Evolutionary conservation across 2,113 vertebrate genomes (phyloP).

Genomic region (pig (Sus scrofa)): T2T-Sscrofa CM000824.6:45558501-45559000

Average conservation of each 20-base stretch:
- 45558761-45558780: background rate
- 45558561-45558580: background rate
- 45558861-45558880: background rate
- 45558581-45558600: background rate
- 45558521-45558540: background rate
- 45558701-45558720: background rate
- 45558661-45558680: background rate
- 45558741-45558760: background rate
- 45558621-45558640: background rate
- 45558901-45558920: background rate
- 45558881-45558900: background rate
- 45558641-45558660: background rate
- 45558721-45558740: background rate
- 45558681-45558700: background rate
- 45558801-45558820: too few species aligned
- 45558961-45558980: background rate
- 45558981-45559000: background rate
- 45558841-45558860: background rate
- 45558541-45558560: background rate
- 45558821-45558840: background rate
- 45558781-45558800: accelerated
- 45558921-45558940: background rate
- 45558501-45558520: background rate
- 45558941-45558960: background rate
- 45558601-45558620: background rate